phyloP scores from a whole-genome alignment of 2,797 vertebrate genomes.

The Rhincodon typus region DNA sequence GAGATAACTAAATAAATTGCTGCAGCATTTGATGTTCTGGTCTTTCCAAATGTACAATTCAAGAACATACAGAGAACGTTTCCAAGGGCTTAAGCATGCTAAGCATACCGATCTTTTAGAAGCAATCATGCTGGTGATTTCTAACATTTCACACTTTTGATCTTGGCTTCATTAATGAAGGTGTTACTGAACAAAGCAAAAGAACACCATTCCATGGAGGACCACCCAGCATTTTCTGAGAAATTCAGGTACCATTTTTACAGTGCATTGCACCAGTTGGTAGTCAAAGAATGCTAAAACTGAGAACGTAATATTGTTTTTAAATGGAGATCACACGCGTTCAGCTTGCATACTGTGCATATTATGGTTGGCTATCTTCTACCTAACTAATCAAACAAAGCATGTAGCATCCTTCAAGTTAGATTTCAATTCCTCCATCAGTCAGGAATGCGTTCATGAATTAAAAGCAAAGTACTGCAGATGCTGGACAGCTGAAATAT shows the following conservation, averaged over 20 bases:
- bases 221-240: background rate
- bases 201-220: background rate
- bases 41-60: background rate
- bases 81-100: background rate
- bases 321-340: slow-evolving; percentile 2
- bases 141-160: background rate
- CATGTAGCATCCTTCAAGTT: background rate
- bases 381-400: background rate
- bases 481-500: too few species aligned
- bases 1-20: background rate
- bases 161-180: background rate
- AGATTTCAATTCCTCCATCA: background rate
- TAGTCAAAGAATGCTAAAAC: background rate
- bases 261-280: too few species aligned
- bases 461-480: too few species aligned
- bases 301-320: slow-evolving; percentile 5
- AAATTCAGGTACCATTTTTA: background rate
- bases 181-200: background rate
- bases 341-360: background rate
- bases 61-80: background rate
- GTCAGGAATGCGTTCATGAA: too few species aligned
- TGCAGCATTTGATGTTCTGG: background rate
- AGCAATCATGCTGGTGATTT: background rate
- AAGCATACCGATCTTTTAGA: background rate
- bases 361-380: background rate